Conservation (phyloP, 2,797 vertebrate genomes). For the Gymnothorax reevesii region DNA sequence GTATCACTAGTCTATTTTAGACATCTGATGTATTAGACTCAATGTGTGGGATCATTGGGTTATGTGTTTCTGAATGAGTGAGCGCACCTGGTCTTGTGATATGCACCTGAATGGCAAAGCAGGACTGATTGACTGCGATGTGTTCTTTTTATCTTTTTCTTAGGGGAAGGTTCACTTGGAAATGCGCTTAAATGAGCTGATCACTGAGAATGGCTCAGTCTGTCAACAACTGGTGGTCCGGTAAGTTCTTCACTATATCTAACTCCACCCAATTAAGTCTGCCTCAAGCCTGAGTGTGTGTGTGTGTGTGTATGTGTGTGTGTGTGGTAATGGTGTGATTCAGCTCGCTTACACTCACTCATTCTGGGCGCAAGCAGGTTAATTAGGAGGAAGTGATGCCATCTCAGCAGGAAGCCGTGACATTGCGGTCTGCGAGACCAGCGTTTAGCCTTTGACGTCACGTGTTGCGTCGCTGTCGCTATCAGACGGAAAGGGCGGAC, state of each 20-base stretch:
- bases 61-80: not conserved
- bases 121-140: not conserved
- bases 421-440: conserved; percentile 60
- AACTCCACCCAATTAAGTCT: not conserved
- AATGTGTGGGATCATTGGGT: not conserved
- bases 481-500: not conserved
- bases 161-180: conserved; percentile 98
- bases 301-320: conserved; percentile 37
- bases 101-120: not conserved
- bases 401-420: conserved; percentile 68
- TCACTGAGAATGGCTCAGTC: conserved; percentile 90
- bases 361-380: conserved; percentile 55
- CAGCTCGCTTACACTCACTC: conserved; percentile 54
- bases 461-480: conserved; percentile 27
- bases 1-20: not conserved
- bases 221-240: conserved; percentile 91
- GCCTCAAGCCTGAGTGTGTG: conserved; percentile 7
- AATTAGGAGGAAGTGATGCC: conserved; percentile 72
- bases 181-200: conserved; percentile 94
- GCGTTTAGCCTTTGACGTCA: conserved; percentile 68
- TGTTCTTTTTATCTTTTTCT: conserved; percentile 30
- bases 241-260: conserved; percentile 74
- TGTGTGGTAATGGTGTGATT: not conserved
- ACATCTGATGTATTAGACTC: not conserved
- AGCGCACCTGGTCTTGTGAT: not conserved